These are phyloP conservation scores for Drosophila equinoxialis DNA, from an alignment of 1,140 invertebrate species.

Conservation along the genomic window DNA sequence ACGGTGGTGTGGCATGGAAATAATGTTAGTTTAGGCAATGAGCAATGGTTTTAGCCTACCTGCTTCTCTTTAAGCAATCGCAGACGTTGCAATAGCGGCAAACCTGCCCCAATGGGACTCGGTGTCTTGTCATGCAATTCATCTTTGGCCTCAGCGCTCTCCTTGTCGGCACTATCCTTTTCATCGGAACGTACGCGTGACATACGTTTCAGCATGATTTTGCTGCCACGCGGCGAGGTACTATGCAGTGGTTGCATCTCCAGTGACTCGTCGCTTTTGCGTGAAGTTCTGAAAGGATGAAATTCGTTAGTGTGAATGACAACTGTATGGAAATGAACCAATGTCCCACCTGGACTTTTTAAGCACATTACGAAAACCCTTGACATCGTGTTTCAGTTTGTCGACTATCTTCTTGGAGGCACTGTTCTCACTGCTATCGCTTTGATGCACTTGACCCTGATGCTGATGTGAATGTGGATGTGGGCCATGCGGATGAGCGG, in stretches of 20 bases:
- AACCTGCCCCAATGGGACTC: slow-evolving; percentile 90
- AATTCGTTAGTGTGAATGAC: no score
- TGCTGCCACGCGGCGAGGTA: slow-evolving; percentile 78
- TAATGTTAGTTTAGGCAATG: slow-evolving; percentile 16
- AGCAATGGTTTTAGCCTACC: slow-evolving; percentile 84
- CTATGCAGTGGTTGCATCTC: slow-evolving; percentile 87
- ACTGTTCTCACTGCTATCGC: slow-evolving; percentile 87
- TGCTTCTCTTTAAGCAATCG: slow-evolving; percentile 93
- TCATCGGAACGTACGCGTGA: slow-evolving; percentile 88
- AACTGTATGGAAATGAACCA: background rate
- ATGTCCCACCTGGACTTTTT: slow-evolving; percentile 84
- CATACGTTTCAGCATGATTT: slow-evolving; percentile 87
- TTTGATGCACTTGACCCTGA: slow-evolving; percentile 83
- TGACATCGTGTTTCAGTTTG: slow-evolving; percentile 92
- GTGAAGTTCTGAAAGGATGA: slow-evolving; percentile 69
- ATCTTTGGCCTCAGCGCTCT: slow-evolving; percentile 84
- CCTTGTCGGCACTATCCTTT: slow-evolving; percentile 83
- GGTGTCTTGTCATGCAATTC: slow-evolving; percentile 85
- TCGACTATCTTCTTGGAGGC: slow-evolving; percentile 90
- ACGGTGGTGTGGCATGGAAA: slow-evolving; percentile 6
- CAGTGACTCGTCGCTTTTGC: slow-evolving; percentile 86
- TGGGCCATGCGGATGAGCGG: slow-evolving; percentile 60
- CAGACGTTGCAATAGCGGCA: slow-evolving; percentile 90
- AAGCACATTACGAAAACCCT: slow-evolving; percentile 88
- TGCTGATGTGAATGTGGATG: slow-evolving; percentile 68